Conservation (phyloP, 2,113 vertebrate genomes). For the Alectura lathami region DNA sequence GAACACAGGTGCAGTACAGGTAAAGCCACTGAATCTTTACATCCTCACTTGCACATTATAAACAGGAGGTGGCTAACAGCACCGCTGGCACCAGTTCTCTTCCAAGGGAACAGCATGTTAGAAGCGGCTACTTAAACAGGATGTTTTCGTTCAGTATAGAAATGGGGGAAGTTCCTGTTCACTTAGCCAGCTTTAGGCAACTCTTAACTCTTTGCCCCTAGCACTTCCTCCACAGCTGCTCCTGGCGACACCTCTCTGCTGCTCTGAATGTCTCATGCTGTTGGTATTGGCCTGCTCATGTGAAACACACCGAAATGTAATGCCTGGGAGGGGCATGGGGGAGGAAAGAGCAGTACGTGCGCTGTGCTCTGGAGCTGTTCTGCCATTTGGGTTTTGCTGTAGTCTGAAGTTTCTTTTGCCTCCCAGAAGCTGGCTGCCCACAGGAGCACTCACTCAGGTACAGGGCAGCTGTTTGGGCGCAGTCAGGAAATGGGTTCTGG, state of each 20-base stretch:
- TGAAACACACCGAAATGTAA: accelerated
- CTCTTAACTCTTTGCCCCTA: neutral
- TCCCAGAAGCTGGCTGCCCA: neutral
- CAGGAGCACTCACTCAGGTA: neutral
- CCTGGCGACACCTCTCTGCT: accelerated
- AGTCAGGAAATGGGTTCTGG: neutral
- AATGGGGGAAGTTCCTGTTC: accelerated
- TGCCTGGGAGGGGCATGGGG: neutral
- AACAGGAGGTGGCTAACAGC: neutral
- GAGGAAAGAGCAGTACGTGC: too few species aligned
- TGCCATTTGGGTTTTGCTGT: too few species aligned
- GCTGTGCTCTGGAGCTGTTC: neutral
- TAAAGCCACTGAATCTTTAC: accelerated
- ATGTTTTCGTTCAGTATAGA: accelerated
- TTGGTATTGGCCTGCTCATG: accelerated
- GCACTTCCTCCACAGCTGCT: neutral
- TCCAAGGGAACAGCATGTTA: neutral
- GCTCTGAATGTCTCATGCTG: accelerated
- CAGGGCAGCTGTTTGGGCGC: neutral
- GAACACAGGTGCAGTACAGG: neutral
- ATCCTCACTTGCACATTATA: accelerated
- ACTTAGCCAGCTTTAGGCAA: accelerated
- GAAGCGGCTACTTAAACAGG: neutral
- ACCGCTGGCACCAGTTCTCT: neutral
- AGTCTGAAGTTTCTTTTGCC: neutral